A percentile compares a stretch with the other conserved stretches of the same genome.
phyloP scores from a whole-genome alignment of 2,797 vertebrate species.

The Acanthopagrus latus region DNA sequence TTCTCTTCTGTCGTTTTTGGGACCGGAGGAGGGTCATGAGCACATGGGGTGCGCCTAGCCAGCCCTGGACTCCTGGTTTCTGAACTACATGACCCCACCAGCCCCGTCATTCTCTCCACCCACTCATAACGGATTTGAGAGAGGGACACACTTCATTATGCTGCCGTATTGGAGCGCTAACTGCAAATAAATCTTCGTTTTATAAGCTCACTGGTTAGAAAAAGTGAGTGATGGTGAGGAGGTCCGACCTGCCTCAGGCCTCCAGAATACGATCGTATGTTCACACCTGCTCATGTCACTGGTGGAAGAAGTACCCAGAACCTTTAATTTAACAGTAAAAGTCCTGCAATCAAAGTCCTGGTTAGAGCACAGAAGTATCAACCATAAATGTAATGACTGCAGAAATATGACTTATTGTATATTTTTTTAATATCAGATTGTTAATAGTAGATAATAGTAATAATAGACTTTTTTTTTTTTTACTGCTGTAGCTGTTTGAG shows the following conservation, averaged over 20 bases:
- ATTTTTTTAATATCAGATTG: too few relatives aligned
- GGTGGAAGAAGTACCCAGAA: not conserved
- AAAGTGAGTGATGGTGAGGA: not conserved
- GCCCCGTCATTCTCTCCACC: not conserved
- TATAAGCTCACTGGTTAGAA: not conserved
- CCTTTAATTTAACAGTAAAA: not conserved
- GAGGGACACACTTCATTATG: not conserved
- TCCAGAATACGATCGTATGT: not conserved
- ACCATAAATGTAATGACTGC: too few relatives aligned
- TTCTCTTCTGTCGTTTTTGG: conserved; percentile 11
- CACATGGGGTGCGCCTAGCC: conserved; percentile 8
- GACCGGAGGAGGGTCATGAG: conserved; percentile 14
- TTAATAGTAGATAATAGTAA: too few relatives aligned
- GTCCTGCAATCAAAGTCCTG: not conserved
- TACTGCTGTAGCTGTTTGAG: too few relatives aligned
- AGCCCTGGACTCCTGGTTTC: not conserved
- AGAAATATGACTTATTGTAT: too few relatives aligned
- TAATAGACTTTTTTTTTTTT: too few relatives aligned
- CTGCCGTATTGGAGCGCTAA: not conserved
- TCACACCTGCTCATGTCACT: not conserved
- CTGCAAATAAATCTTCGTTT: too few relatives aligned
- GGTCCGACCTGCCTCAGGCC: not conserved
- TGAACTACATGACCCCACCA: not conserved
- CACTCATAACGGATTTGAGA: not conserved
- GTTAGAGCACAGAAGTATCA: too few relatives aligned